Evolutionary conservation across 2,888 invertebrate species (phyloP).

Genomic region (Cremastinae sp.): DNA sequence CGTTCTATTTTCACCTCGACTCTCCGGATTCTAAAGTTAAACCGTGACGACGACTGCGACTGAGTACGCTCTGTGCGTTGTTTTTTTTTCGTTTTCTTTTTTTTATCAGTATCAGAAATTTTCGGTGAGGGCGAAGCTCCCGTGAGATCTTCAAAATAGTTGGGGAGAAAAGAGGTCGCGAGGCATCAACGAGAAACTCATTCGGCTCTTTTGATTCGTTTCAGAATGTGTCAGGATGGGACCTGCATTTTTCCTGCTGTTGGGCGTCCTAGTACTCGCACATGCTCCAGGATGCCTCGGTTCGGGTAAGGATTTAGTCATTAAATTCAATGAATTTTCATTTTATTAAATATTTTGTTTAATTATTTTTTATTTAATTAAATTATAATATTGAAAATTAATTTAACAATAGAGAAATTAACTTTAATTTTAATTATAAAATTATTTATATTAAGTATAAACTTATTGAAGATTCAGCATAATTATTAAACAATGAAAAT

Average conservation of each 20-base stretch:
- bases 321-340: no score
- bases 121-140: not conserved
- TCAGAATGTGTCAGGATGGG: slow-evolving; percentile 80
- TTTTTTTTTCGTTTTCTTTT: slow-evolving; percentile 40
- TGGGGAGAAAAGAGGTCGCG: no score
- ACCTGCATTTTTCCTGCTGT: slow-evolving; percentile 73
- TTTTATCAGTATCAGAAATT: not conserved
- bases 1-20: slow-evolving; percentile 78
- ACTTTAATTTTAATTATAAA: no score
- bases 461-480: no score
- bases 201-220: slow-evolving; percentile 67
- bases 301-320: slow-evolving; percentile 70
- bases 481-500: no score
- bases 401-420: no score
- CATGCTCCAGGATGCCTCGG: slow-evolving; percentile 69
- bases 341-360: slow-evolving; percentile 15
- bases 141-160: no score
- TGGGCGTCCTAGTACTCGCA: slow-evolving; percentile 70
- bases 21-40: slow-evolving; percentile 76
- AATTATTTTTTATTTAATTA: no score
- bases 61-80: slow-evolving; percentile 24
- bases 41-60: slow-evolving; percentile 61
- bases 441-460: no score
- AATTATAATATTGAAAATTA: no score
- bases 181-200: slow-evolving; percentile 9